These are phyloP conservation scores for Eurois occulta DNA, from an alignment of 2,888 invertebrate species.

Conservation along the genomic window DNA sequence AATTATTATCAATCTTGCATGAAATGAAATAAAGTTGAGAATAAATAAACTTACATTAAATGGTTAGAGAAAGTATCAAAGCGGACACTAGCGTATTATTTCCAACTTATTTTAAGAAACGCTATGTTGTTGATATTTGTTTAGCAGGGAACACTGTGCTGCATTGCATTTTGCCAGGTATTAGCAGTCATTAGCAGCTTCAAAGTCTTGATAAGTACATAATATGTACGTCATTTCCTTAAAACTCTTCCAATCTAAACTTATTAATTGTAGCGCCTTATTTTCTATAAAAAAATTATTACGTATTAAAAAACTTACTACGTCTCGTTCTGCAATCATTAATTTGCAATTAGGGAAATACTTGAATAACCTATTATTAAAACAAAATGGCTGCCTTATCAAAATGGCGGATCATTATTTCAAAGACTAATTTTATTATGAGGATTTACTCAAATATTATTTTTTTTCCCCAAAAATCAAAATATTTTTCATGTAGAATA, in stretches of 20 bases:
- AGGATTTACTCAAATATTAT: slow-evolving; percentile 8
- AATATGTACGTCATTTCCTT: background rate
- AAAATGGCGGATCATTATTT: slow-evolving; percentile 48
- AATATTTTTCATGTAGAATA: background rate
- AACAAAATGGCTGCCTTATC: slow-evolving; percentile 61
- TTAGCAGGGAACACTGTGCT: background rate
- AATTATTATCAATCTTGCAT: background rate
- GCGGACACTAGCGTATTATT: background rate
- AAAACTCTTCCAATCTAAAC: slow-evolving; percentile 13
- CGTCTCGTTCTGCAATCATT: slow-evolving; percentile 23
- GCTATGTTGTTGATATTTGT: background rate
- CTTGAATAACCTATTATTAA: slow-evolving; percentile 39
- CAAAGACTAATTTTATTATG: slow-evolving; percentile 39
- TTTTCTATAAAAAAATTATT: slow-evolving; percentile 21
- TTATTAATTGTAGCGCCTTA: slow-evolving; percentile 12
- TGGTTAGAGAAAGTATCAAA: background rate
- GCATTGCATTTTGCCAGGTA: background rate
- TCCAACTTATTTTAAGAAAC: background rate
- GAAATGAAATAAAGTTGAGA: background rate
- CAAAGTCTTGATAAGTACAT: background rate
- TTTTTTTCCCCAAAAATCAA: too few relatives aligned
- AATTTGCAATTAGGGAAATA: slow-evolving; percentile 37
- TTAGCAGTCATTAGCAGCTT: background rate
- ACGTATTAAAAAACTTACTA: slow-evolving; percentile 18
- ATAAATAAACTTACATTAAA: background rate